A percentile compares a stretch with the other conserved stretches of the same genome.
Conservation (phyloP, 2,797 vertebrate genomes). For the Leucoraja ocellata region DNA sequence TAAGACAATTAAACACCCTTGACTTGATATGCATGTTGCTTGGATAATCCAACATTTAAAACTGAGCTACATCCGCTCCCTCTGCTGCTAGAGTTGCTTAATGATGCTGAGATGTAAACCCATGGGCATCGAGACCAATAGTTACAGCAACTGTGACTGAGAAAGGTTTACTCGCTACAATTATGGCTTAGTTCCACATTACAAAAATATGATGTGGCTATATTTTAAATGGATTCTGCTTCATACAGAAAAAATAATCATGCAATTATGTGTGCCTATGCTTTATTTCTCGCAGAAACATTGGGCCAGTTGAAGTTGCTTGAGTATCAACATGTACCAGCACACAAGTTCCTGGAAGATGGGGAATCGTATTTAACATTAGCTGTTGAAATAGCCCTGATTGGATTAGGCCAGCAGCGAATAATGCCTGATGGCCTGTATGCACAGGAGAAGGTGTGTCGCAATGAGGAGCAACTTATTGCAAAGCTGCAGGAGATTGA, state of each 20-base stretch:
- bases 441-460: constrained; percentile 89
- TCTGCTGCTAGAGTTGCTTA: not conserved
- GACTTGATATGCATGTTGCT: not conserved
- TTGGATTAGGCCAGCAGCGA: constrained; percentile 85
- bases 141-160: not conserved
- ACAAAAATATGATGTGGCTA: not conserved
- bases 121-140: not conserved
- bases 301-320: constrained; percentile 73
- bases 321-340: constrained; percentile 77
- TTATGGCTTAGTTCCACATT: not conserved
- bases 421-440: constrained; percentile 92
- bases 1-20: no score
- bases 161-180: not conserved
- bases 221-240: not conserved
- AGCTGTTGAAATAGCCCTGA: constrained; percentile 81
- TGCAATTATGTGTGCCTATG: not conserved
- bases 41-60: not conserved
- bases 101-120: not conserved
- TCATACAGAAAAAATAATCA: not conserved
- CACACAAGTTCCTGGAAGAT: constrained; percentile 79
- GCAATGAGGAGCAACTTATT: constrained; percentile 87
- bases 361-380: constrained; percentile 77
- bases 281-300: constrained; percentile 57
- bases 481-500: constrained; percentile 84
- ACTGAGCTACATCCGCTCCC: not conserved